A percentile compares a stretch with the other conserved stretches of the same genome.
Evolutionary conservation across 2,888 invertebrate genomes (phyloP).

Genomic region (Polymixis lichenea): DNA sequence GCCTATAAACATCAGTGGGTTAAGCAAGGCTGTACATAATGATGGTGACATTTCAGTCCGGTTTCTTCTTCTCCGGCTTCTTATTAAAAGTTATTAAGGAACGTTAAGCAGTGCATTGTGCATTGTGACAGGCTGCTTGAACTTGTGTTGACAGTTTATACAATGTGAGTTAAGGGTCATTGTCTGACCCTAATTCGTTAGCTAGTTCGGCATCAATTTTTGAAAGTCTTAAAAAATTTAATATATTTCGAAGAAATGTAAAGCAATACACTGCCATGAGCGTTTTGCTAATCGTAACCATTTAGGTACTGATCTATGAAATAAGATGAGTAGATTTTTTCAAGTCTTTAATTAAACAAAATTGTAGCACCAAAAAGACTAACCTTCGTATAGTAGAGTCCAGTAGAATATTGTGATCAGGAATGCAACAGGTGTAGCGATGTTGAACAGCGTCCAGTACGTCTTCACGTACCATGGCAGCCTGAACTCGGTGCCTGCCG

Average conservation of each 20-base stretch:
- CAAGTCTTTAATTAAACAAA: not conserved
- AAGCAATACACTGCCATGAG: not conserved
- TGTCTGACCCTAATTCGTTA: not conserved
- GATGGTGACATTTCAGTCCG: not conserved
- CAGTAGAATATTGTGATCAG: constrained; percentile 88
- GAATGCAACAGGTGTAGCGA: constrained; percentile 82
- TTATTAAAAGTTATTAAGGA: not conserved
- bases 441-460: constrained; percentile 86
- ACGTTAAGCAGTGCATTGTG: not conserved
- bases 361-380: constrained; percentile 31
- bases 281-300: not conserved
- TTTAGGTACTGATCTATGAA: not conserved
- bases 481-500: constrained; percentile 80
- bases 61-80: not conserved
- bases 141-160: not conserved
- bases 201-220: not conserved
- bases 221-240: not conserved
- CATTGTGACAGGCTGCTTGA: not conserved
- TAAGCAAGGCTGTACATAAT: not conserved
- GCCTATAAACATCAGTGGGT: not conserved
- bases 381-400: constrained; percentile 84
- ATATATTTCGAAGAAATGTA: not conserved
- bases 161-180: not conserved
- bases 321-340: not conserved
- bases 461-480: constrained; percentile 86